Base-by-base conservation (phyloP, 2,797 vertebrate species). In the Tamandua tetradactyla region DNA sequence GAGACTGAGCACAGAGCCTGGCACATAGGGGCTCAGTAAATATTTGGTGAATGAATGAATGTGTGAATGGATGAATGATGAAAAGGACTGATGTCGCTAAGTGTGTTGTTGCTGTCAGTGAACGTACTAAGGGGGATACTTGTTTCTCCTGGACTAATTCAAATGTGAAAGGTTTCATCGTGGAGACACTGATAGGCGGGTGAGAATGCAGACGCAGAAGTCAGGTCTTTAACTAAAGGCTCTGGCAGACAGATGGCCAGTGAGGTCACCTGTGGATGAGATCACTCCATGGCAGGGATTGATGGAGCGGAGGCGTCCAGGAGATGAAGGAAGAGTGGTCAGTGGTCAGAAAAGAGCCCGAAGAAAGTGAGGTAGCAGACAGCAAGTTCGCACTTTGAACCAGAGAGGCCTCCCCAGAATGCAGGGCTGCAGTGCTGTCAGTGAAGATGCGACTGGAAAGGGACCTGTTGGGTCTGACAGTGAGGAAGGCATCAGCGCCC, bases 271-370 rank as follows among this genome's bases (percentile, higher is more conserved):
- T 55, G 27, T 49, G 44, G 35, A 18, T 9, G 27, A 74, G 25
- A n/a, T 64, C 10, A 32, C 55, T 81, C 25, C 30, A 7, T 37
- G 27, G 64, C 10, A 55, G 69, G 42, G n/a, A 23, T 72, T 66
- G 18, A 18, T 1, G 14, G 20, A 44, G 42, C 59, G 59, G 59
- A 8, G 0, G 55, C 55, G 7, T 42, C 6, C 6, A 0, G 3
- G n/a, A 94, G 82, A 74, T 2, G 2, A 35, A 49, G 79, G n/a
- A 32, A 59, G 15, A n/a, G 64, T 20, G 20, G 37, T 30, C 32
- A 74, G 3, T 27, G 35, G 62, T 49, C 87, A 44, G 62, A 87
- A 92, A 85, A 81, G 64, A 82, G 22, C 80, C 61, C 6, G 7
- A 32, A 49, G 84, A 69, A 37, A 30, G 37, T 3, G 47, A 81